A percentile compares a stretch with the other conserved stretches of the same genome.
Conservation (phyloP, 2,113 vertebrate species). For the Microcebus ravelobensis region DNA sequence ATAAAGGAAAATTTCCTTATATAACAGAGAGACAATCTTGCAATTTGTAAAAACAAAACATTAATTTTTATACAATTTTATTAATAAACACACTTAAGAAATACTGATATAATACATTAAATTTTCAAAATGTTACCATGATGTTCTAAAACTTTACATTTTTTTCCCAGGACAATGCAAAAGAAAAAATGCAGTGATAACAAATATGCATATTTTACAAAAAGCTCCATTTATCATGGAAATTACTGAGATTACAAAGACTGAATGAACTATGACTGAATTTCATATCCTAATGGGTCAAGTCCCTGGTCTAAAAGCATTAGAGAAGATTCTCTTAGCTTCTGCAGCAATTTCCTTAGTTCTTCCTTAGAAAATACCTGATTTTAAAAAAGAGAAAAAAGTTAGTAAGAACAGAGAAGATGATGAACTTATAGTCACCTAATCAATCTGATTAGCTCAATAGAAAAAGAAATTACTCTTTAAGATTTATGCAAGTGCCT, state of each 20-base stretch:
- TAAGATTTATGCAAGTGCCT: background rate
- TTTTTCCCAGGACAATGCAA: background rate
- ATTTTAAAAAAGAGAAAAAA: slow-evolving; percentile 20
- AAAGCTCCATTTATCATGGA: background rate
- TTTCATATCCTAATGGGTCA: slow-evolving; percentile 94
- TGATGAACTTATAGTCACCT: background rate
- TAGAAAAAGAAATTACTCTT: background rate
- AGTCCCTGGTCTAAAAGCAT: slow-evolving; percentile 92
- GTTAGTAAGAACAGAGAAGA: background rate
- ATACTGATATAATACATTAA: slow-evolving; percentile 70
- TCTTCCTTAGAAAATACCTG: slow-evolving; percentile 98
- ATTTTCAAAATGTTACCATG: slow-evolving; percentile 34
- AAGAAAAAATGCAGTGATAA: slow-evolving; percentile 52
- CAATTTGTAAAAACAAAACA: slow-evolving; percentile 34
- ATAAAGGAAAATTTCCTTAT: background rate
- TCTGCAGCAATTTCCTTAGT: slow-evolving; percentile 90
- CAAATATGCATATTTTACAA: slow-evolving; percentile 61
- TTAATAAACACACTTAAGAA: slow-evolving; percentile 73
- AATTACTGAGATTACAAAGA: slow-evolving; percentile 34
- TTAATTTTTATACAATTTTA: slow-evolving; percentile 67
- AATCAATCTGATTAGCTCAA: slow-evolving; percentile 4
- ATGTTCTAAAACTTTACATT: slow-evolving; percentile 56
- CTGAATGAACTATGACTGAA: slow-evolving; percentile 84
- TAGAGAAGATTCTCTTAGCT: slow-evolving; percentile 93
- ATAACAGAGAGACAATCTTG: background rate